phyloP scores from a whole-genome alignment of 2,113 vertebrate species.

The Naja naja region DNA sequence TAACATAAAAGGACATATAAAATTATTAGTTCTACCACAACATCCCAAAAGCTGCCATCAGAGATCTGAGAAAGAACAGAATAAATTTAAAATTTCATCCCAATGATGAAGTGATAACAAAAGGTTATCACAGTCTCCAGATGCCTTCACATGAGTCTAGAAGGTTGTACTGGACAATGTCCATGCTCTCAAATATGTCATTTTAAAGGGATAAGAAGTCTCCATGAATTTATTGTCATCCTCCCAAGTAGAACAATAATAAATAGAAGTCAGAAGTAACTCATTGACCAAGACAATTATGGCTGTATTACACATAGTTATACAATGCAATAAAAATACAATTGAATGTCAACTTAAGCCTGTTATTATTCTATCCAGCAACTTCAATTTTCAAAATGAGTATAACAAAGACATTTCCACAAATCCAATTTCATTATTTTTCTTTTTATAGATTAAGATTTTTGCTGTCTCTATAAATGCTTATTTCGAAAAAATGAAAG shows the following conservation, averaged over 20 bases:
- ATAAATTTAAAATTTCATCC: neutral
- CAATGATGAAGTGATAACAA: neutral
- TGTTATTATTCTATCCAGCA: neutral
- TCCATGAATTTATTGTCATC: neutral
- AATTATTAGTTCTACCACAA: conserved; percentile 28
- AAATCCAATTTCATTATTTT: neutral
- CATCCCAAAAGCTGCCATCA: neutral
- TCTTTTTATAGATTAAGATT: neutral
- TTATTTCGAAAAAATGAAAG: neutral
- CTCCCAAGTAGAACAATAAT: neutral
- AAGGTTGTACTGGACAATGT: neutral
- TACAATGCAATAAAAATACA: neutral
- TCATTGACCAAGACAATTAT: neutral
- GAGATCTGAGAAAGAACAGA: conserved; percentile 16
- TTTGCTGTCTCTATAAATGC: neutral
- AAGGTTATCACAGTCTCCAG: neutral
- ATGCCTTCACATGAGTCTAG: neutral
- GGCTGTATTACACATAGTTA: neutral
- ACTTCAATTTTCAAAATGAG: neutral
- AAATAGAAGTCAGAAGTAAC: neutral
- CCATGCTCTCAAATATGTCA: neutral
- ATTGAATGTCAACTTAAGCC: neutral
- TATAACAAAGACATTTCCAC: neutral
- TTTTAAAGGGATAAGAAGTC: neutral
- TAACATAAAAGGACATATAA: conserved; percentile 28